Conservation (phyloP, 2,113 vertebrate species). For the Potamarius usumacintae region DNA sequence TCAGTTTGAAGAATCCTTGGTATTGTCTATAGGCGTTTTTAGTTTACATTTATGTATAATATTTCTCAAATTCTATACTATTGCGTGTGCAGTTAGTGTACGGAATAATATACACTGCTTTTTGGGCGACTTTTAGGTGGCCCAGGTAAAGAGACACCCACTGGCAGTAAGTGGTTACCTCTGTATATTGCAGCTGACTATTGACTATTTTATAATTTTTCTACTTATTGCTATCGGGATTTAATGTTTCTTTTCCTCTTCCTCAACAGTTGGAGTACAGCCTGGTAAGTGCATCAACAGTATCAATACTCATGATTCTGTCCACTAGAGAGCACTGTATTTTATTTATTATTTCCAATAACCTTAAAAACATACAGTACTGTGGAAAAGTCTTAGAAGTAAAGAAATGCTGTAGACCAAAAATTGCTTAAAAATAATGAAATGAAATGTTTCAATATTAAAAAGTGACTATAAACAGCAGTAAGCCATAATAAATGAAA, state of each 20-base stretch:
- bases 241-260: background rate
- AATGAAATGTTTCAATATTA: too few species aligned
- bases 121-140: background rate
- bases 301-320: slow-evolving; percentile 9
- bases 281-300: background rate
- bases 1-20: too few species aligned
- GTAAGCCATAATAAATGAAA: too few species aligned
- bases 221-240: slow-evolving; percentile 30
- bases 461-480: too few species aligned
- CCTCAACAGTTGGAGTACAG: background rate
- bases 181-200: background rate
- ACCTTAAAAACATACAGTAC: too few species aligned
- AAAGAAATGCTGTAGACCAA: too few species aligned
- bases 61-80: too few species aligned
- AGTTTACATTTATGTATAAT: too few species aligned
- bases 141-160: background rate
- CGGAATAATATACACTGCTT: background rate
- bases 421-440: too few species aligned
- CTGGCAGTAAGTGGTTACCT: slow-evolving; percentile 10
- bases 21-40: too few species aligned
- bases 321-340: slow-evolving; percentile 16
- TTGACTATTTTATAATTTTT: slow-evolving; percentile 28
- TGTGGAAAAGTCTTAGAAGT: too few species aligned
- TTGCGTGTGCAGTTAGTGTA: background rate
- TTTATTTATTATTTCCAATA: background rate